Percentiles rank a stretch among this genome's conserved stretches.
phyloP scores from a whole-genome alignment of 2,797 vertebrate genomes.

The Sus cebifrons region DNA sequence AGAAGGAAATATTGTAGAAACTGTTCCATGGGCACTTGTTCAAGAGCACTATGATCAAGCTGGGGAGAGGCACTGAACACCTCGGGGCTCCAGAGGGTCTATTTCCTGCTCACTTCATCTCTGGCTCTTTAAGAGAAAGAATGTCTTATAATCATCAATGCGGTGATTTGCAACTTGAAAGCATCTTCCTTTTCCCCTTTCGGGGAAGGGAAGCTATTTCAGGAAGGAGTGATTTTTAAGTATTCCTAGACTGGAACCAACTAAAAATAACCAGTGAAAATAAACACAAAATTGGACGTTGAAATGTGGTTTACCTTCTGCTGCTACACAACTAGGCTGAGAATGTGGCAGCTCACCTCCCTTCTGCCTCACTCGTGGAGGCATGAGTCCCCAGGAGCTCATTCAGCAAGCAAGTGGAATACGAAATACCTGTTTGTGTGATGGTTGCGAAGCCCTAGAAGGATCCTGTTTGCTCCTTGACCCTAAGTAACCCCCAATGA shows the following conservation, averaged over 20 bases:
- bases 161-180: conserved; percentile 72
- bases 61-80: conserved; percentile 35
- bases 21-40: background rate
- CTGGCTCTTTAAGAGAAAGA: conserved; percentile 58
- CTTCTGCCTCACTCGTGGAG: background rate
- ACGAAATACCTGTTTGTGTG: conserved; percentile 51
- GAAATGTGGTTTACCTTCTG: conserved; percentile 69
- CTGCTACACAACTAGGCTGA: conserved; percentile 27
- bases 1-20: conserved; percentile 65
- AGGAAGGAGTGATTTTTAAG: conserved; percentile 70
- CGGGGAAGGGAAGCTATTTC: conserved; percentile 63
- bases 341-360: background rate
- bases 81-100: conserved; percentile 21
- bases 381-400: conserved; percentile 27
- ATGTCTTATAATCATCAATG: conserved; percentile 65
- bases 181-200: conserved; percentile 67
- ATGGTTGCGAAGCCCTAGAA: background rate
- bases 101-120: conserved; percentile 68
- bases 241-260: conserved; percentile 69
- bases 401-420: conserved; percentile 20
- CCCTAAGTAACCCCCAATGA: background rate
- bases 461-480: background rate
- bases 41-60: conserved; percentile 4
- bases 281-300: conserved; percentile 66
- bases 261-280: conserved; percentile 79